Evolutionary conservation across 2,113 vertebrate species (phyloP), one percentile per base, ranked within the genome.

Genomic region (Indri indri): DNA sequence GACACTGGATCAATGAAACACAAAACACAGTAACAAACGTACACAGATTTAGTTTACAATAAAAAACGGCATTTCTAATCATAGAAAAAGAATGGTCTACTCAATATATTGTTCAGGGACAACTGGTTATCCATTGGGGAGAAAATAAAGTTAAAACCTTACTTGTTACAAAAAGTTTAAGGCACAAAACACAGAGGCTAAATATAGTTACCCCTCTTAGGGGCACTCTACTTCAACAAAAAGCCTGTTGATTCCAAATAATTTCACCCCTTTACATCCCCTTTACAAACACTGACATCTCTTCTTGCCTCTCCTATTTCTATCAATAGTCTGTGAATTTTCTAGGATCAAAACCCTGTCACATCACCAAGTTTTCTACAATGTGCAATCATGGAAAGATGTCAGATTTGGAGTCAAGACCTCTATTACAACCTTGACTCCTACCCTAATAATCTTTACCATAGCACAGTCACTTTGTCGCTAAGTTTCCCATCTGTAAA

Each of bases 391-490:
- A 89, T 68, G 34, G 37, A 68, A 95, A 61, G 70, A 47, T 17
- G 10, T 57, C 73, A 76, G 8, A 81, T 9, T 16, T 93, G 54
- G 52, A 91, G 22, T 87, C 47, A 77, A 79, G 30, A 87, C 32
- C 8, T 90, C 86, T 52, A 88, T 5, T 83, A 77, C 30, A 92
- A 89, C 40, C 37, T 34, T 88, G 77, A 93, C 50, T 92, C 68
- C 94, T 76, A 95, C 12, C 45, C 57, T 81, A 95, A 89, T 63
- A 77, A 82, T 66, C 66, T 90, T 89, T n/a, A 86, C 47, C 57
- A 87, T 9, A 93, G 37, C 65, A 94, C n/a, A 97, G 45, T 85
- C 63, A 22, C 73, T 85, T 92, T 92, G 37, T 88, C 47, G 57
- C 77, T 40, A 66, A 17, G n/a, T 93, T 68, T 73, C 79, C 84